These are phyloP conservation scores for Apteryx owenii DNA, from an alignment of 2,113 vertebrate species.

Conservation along the genomic window DNA sequence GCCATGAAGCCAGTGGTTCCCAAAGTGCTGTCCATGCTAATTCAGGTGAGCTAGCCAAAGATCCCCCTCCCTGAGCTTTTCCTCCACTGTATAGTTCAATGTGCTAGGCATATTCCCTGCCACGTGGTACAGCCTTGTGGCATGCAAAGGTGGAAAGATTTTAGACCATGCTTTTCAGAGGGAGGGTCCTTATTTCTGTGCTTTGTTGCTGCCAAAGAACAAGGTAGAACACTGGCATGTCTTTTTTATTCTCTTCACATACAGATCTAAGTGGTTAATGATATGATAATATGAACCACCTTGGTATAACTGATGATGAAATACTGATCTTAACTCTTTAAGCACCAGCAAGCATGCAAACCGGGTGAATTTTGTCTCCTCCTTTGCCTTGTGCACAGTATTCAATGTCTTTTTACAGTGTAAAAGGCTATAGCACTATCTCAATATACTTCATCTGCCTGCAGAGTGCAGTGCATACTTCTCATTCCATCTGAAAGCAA, in stretches of 20 bases:
- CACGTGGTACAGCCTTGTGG: too few species aligned
- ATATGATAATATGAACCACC: background rate
- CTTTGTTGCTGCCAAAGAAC: background rate
- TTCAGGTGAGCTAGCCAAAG: background rate
- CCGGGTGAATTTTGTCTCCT: background rate
- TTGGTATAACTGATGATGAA: background rate
- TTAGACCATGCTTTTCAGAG: background rate
- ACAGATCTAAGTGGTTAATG: too few species aligned
- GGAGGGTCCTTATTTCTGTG: too few species aligned
- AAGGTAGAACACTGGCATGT: background rate
- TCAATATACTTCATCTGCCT: background rate
- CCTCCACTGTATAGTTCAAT: background rate
- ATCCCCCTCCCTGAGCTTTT: background rate
- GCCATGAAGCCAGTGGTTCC: background rate
- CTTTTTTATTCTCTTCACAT: background rate
- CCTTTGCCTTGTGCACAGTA: background rate
- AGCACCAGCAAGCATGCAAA: background rate
- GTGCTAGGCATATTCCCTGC: background rate
- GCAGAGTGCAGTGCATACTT: accelerated
- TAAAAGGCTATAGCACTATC: background rate
- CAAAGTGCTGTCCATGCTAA: background rate
- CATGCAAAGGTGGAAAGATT: background rate
- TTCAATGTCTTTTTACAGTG: background rate
- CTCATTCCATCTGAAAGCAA: background rate
- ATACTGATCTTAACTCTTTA: background rate